Evolutionary conservation across 2,888 invertebrate genomes (phyloP).

Genomic region (Gandaritis pyraliata): DNA sequence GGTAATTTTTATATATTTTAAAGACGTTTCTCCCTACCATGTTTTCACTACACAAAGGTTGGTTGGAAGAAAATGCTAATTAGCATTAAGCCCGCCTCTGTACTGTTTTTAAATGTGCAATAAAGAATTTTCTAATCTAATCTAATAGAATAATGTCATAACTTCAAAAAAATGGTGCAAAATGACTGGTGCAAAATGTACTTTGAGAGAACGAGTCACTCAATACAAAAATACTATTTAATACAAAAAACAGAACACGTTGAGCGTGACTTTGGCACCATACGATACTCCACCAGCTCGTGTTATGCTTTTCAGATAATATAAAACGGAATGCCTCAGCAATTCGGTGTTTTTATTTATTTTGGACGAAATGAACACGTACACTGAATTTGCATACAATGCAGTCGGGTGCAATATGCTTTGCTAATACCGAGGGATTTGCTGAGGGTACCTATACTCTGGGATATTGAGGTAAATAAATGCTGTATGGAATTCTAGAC

Average conservation of each 20-base stretch:
- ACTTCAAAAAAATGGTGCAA: too few species aligned
- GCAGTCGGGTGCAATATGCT: conserved; percentile 75
- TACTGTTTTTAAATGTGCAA: too few species aligned
- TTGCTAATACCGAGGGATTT: conserved; percentile 60
- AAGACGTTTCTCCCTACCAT: too few species aligned
- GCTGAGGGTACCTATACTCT: conserved; percentile 35
- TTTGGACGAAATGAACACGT: conserved; percentile 77
- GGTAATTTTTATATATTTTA: too few species aligned
- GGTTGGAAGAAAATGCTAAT: too few species aligned
- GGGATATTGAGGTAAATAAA: conserved; percentile 38
- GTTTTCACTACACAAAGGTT: too few species aligned
- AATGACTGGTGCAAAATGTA: too few species aligned
- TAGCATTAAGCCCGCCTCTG: too few species aligned
- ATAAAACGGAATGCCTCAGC: conserved; percentile 42
- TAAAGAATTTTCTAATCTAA: too few species aligned
- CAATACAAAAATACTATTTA: conserved; percentile 12
- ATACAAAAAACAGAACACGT: conserved; percentile 22
- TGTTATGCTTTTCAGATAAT: conserved; percentile 46
- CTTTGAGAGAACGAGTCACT: too few species aligned
- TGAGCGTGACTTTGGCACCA: conserved; percentile 40
- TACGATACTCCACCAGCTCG: conserved; percentile 32
- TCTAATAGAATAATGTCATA: too few species aligned
- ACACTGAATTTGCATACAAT: conserved; percentile 79
- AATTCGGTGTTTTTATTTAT: conserved; percentile 51
- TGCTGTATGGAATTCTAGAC: not conserved